phyloP scores from a whole-genome alignment of 2,797 vertebrate species.

The Gymnoscopelus braueri region DNA sequence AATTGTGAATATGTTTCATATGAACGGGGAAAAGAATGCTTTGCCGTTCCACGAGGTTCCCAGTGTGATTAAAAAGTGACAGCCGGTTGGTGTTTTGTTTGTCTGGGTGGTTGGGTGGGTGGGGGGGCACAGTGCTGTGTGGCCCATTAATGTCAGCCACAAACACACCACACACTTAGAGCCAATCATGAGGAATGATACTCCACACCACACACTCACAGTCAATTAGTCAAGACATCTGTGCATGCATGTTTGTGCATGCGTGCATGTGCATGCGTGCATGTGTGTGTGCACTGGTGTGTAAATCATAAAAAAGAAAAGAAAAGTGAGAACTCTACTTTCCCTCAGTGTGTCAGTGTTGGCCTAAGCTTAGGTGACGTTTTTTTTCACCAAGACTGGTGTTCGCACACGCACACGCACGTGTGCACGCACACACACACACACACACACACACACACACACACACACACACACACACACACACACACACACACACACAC shows the following conservation, averaged over 20 bases:
- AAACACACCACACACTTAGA: slow-evolving; percentile 74
- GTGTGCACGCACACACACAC: slow-evolving; percentile 11
- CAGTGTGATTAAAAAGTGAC: background rate
- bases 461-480: slow-evolving; percentile 5
- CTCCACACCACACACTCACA: slow-evolving; percentile 49
- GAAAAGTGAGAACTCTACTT: slow-evolving; percentile 57
- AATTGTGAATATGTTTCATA: slow-evolving; percentile 4
- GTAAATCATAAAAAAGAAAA: slow-evolving; percentile 47
- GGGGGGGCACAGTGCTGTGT: slow-evolving; percentile 53
- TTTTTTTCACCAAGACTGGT: slow-evolving; percentile 60
- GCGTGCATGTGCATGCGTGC: slow-evolving; percentile 40
- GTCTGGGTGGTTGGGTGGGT: slow-evolving; percentile 47
- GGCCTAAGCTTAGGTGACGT: slow-evolving; percentile 38
- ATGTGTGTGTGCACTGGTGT: slow-evolving; percentile 7
- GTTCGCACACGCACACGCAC: slow-evolving; percentile 22
- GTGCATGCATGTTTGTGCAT: slow-evolving; percentile 35
- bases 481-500: slow-evolving; percentile 30
- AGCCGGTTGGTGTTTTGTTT: slow-evolving; percentile 7
- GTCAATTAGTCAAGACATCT: slow-evolving; percentile 71
- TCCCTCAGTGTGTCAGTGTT: slow-evolving; percentile 61
- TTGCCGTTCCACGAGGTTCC: slow-evolving; percentile 30
- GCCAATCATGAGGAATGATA: slow-evolving; percentile 65
- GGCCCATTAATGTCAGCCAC: slow-evolving; percentile 66
- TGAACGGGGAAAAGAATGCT: slow-evolving; percentile 19
- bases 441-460: slow-evolving; percentile 27